Percentiles rank a stretch among this genome's conserved stretches.
Conservation (phyloP, 1,140 invertebrate genomes). For the Coelopa frigida region DNA sequence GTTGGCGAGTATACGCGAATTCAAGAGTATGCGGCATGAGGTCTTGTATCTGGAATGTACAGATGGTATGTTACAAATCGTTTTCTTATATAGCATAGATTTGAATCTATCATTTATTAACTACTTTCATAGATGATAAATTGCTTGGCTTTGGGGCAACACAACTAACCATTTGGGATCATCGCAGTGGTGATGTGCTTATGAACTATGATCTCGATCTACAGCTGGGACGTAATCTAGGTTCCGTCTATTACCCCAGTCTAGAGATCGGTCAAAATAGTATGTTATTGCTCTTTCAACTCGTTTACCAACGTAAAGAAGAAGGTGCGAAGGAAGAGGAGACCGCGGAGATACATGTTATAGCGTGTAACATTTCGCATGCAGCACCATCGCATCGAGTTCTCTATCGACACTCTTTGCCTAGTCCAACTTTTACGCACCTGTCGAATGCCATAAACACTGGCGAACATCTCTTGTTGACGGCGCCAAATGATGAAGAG, state of each 20-base stretch:
- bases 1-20: constrained; percentile 38
- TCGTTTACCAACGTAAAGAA: constrained; percentile 17
- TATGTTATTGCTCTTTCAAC: constrained; percentile 29
- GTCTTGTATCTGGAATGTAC: constrained; percentile 32
- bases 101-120: constrained; percentile 2
- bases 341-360: constrained; percentile 22
- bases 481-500: constrained; percentile 19
- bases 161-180: constrained; percentile 39
- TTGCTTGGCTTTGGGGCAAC: constrained; percentile 33
- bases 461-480: constrained; percentile 33
- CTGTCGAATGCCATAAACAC: constrained; percentile 24
- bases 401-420: constrained; percentile 23
- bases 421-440: constrained; percentile 22
- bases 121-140: constrained; percentile 23
- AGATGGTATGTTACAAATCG: constrained; percentile 13
- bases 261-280: constrained; percentile 33
- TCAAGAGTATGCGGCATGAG: constrained; percentile 33
- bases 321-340: constrained; percentile 5
- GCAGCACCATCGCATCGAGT: constrained; percentile 29
- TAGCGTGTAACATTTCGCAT: constrained; percentile 35
- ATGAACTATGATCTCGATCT: constrained; percentile 39
- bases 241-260: constrained; percentile 31
- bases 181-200: constrained; percentile 37
- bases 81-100: neutral
- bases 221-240: constrained; percentile 25